phyloP scores from a whole-genome alignment of 2,797 vertebrate genomes.

The Epinephelus awoara region DNA sequence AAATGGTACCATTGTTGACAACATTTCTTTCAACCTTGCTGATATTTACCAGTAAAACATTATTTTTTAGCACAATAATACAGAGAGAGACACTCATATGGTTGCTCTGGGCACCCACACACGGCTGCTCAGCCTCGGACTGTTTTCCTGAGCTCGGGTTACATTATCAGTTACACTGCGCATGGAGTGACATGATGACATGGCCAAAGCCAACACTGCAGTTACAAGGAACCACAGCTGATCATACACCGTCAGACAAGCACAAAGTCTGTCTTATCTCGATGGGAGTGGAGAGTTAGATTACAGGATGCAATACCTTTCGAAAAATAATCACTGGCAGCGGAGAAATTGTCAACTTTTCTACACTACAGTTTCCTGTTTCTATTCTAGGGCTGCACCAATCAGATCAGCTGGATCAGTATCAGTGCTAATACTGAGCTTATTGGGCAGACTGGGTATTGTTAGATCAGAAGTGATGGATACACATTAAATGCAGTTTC shows the following conservation, averaged over 20 bases:
- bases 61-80: background rate
- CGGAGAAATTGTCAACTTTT: background rate
- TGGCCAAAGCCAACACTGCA: conserved; percentile 50
- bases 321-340: background rate
- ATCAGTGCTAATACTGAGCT: background rate
- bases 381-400: background rate
- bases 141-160: conserved; percentile 52
- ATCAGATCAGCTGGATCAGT: background rate
- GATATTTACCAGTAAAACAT: background rate
- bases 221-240: conserved; percentile 45
- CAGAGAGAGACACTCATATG: background rate
- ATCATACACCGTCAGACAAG: conserved; percentile 29
- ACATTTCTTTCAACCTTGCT: background rate
- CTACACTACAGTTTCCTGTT: background rate
- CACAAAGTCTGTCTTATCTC: conserved; percentile 15
- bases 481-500: background rate
- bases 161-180: conserved; percentile 66
- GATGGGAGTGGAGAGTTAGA: background rate
- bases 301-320: conserved; percentile 1
- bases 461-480: background rate
- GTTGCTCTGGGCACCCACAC: background rate
- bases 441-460: background rate
- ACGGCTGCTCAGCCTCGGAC: background rate
- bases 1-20: background rate
- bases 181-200: conserved; percentile 46